Conservation (phyloP, 2,113 vertebrate genomes). For the Turdus rufiventris region DNA sequence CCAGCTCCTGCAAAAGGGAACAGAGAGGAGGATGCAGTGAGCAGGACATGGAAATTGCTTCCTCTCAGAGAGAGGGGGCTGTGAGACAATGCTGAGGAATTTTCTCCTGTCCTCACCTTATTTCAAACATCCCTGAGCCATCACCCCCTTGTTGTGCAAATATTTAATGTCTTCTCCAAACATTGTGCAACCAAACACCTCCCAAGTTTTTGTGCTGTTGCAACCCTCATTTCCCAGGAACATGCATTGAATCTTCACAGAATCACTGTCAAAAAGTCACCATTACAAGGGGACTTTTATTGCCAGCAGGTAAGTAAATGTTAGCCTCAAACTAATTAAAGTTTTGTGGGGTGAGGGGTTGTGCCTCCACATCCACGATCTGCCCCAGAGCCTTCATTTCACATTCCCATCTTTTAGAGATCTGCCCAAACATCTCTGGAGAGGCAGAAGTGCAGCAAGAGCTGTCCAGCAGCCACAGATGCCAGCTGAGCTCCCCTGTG, state of each 20-base stretch:
- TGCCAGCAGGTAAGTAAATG: neutral
- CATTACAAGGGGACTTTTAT: neutral
- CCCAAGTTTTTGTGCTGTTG: neutral
- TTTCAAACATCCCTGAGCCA: neutral
- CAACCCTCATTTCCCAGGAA: neutral
- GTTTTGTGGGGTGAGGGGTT: neutral
- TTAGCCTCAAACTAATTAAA: neutral
- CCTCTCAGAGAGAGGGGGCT: neutral
- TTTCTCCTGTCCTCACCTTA: neutral
- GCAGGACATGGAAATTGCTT: neutral
- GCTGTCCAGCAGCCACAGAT: neutral
- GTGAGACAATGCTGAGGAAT: neutral
- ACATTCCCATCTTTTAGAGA: neutral
- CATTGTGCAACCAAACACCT: constrained; percentile 27
- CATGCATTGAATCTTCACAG: neutral
- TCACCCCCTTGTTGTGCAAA: neutral
- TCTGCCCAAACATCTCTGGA: neutral
- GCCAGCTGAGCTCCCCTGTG: neutral
- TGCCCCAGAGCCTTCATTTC: neutral
- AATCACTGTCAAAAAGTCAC: neutral
- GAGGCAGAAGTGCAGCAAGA: neutral
- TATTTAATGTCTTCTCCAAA: constrained; percentile 23
- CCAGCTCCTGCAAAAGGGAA: neutral
- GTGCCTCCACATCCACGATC: neutral
- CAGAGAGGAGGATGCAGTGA: neutral